Evolutionary conservation across 2,888 invertebrate species (phyloP), one percentile per base, ranked within the genome.

Genomic region (Ellobium chinense): DNA sequence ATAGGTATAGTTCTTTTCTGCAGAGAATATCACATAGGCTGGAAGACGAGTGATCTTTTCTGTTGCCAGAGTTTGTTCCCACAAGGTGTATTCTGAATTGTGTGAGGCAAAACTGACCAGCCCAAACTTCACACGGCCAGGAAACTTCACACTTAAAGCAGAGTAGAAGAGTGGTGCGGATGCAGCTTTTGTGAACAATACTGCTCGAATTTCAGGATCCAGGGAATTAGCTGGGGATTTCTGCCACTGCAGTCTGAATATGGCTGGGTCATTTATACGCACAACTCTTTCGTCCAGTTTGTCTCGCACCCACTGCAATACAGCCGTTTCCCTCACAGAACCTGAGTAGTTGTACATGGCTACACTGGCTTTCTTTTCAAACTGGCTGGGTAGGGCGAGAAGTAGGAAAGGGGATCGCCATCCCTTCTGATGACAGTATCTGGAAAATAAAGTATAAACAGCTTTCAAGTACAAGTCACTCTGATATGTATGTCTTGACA

Each of bases 61-160:
- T 36, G 83, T 83, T 24, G 84, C 63, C 7, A 90, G 83, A 4
- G 58, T n/a, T 14, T 80, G 39, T 1, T 70, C 63, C 83, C 83
- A 83, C 36, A 37, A 37, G n/a, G 18, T 27, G 36, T 84, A 39
- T 73, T 86, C 86, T 29, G 86, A 88, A 65, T 86, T 80, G 31
- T 78, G 70, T 1, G 85, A 82, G 27, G 84, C 86, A 1, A 85
- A 82, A 70, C 88, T 85, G 14, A 91, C 86, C 14, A 87, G 85
- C 21, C 94, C 94, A 89, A 94, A 93, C 82, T 92, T 92, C 2
- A 94, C 93, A 24, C 94, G 89, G n/a, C 94, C 94, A 56, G 94
- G 93, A 88, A 94, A 94, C 85, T 93, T 94, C 1, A 94, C 93
- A 82, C 94, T 94, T 9, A 94, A 89, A 1, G 94, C 93, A n/a